Base-by-base conservation (phyloP, 2,113 vertebrate species). In the Sphaerodactylus townsendi region DNA sequence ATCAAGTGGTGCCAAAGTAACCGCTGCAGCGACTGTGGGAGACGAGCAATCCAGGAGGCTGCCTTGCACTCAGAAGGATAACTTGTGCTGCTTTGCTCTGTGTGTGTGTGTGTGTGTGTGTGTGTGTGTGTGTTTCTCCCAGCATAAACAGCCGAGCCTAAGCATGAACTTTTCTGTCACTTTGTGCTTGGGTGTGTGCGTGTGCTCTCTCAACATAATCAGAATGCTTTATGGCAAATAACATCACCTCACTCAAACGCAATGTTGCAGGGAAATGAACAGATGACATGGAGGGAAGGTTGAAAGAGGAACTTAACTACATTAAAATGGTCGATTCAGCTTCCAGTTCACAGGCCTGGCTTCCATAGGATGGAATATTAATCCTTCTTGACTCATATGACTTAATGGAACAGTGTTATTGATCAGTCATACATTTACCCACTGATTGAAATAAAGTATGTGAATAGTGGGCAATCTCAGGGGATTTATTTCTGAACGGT, bases 281-380 rank as follows among this genome's bases (percentile, higher is more conserved):
- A 84, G 65, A 87, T 35, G 33, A 89, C 92, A 86, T 46, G 2
- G 77, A 85, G 83, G 41, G 79, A 86, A 30, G 69, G 71, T 71
- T 65, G 83, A 91, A 87, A 85, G 81, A 71, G 84, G 82, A 90
- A 50, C 41, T 81, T 85, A 46, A 78, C 46, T 37, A 59, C 80
- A 85, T 13, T 41, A 69, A 65, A 86, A 78, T 1, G 37, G n/a
- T 11, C 82, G 46, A 56, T 83, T 69, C 56, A 80, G 64, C 81
- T 78, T 65, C 15, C 48, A 56, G 82, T 82, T 90, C 23, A 35
- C 53, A 76, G 82, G 73, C 64, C 30, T 59, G 35, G 41, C 25
- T 78, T 59, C 78, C 37, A 35, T 41, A 64, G 69, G 2, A 39
- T 25, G 69, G 25, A 53, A 69, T 70, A 85, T 37, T 72, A 82